phyloP scores from a whole-genome alignment of 2,113 vertebrate genomes.

The Dipodomys stephensi region DNA sequence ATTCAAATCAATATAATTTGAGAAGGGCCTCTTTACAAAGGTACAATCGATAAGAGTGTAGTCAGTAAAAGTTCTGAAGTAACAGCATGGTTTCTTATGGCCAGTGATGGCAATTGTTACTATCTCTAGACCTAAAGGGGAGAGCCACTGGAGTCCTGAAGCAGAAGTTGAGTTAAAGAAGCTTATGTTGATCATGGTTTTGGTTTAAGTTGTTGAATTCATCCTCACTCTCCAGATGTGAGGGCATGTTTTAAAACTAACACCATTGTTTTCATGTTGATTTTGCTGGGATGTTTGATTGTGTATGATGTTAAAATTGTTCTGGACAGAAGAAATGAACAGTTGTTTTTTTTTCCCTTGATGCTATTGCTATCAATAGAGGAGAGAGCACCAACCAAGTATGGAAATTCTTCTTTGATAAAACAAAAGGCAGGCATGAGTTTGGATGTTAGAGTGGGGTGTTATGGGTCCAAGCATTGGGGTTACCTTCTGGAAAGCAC shows the following conservation, averaged over 20 bases:
- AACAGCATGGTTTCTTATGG: background rate
- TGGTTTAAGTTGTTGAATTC: background rate
- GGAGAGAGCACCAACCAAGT: background rate
- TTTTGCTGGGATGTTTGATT: background rate
- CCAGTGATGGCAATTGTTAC: background rate
- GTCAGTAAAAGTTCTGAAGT: background rate
- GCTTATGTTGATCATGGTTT: background rate
- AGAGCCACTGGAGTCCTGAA: background rate
- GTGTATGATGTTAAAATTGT: slow-evolving; percentile 17
- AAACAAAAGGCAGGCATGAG: background rate
- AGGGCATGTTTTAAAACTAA: background rate
- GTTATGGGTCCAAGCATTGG: background rate
- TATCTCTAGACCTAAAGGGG: background rate
- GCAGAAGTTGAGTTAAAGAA: background rate
- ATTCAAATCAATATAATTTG: background rate
- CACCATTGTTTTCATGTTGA: background rate
- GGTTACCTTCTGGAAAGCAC: background rate
- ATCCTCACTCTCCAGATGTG: background rate
- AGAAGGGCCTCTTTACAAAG: background rate
- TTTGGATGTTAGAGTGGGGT: background rate
- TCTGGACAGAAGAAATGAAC: background rate
- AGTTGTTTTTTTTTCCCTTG: background rate
- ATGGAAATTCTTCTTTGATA: background rate
- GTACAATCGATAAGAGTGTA: background rate
- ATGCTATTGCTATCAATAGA: background rate